These are phyloP conservation scores for Falcunculus frontatus DNA, from an alignment of 2,113 vertebrate species.

Conservation along the genomic window DNA sequence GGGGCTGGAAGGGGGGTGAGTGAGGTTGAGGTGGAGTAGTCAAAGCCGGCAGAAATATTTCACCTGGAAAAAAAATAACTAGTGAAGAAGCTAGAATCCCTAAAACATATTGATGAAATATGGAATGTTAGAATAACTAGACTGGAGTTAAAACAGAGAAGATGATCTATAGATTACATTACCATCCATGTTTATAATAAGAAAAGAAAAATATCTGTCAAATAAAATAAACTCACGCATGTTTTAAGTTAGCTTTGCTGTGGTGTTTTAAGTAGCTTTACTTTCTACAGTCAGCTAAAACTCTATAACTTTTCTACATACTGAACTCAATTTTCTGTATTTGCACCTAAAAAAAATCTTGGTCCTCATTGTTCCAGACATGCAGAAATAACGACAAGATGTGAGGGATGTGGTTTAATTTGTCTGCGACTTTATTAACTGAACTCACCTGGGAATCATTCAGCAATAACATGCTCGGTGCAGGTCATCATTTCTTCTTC, in stretches of 20 bases:
- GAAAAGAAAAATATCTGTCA: background rate
- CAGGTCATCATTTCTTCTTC: conserved; percentile 48
- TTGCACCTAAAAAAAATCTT: background rate
- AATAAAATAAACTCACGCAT: background rate
- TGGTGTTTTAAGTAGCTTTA: too few species aligned
- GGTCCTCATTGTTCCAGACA: conserved; percentile 12
- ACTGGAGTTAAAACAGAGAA: background rate
- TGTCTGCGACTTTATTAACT: conserved; percentile 53
- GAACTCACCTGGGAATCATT: conserved; percentile 58
- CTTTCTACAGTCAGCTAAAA: background rate
- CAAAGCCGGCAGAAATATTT: background rate
- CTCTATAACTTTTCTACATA: background rate
- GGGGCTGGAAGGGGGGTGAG: rapidly evolving
- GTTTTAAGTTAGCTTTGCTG: background rate
- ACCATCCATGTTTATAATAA: background rate
- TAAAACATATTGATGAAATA: background rate
- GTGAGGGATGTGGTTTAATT: conserved; percentile 53
- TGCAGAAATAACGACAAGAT: conserved; percentile 48
- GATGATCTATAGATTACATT: background rate
- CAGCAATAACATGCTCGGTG: conserved; percentile 40
- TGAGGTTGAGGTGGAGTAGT: background rate
- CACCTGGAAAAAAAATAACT: background rate
- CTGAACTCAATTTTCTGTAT: background rate
- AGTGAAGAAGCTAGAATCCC: background rate
- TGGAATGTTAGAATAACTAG: background rate